Evolutionary conservation across 2,888 invertebrate genomes (phyloP).

Genomic region (Zaprionus bogoriensis): DNA sequence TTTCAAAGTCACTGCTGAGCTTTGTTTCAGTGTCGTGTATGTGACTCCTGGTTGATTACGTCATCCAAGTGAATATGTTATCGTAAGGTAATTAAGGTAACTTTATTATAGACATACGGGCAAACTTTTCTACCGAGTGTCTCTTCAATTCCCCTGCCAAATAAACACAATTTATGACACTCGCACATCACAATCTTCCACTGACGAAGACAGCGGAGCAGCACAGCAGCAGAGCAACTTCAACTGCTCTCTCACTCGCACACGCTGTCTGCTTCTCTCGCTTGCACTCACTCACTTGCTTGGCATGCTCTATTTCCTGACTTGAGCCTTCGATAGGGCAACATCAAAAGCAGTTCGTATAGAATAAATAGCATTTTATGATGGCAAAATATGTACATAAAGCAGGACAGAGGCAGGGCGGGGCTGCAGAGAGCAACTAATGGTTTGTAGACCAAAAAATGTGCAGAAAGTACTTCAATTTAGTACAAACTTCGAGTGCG

Average conservation of each 20-base stretch:
- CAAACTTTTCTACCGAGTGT: constrained; percentile 14
- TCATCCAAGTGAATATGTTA: constrained; percentile 37
- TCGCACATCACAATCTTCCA: constrained; percentile 47
- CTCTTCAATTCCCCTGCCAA: constrained; percentile 20
- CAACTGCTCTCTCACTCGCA: background rate
- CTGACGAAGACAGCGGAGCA: constrained; percentile 21
- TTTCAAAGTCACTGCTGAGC: constrained; percentile 6
- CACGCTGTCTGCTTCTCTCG: background rate
- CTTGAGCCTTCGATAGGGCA: constrained; percentile 41
- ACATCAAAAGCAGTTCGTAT: constrained; percentile 62
- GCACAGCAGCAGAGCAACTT: constrained; percentile 15
- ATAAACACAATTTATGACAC: constrained; percentile 57
- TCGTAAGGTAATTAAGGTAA: constrained; percentile 54
- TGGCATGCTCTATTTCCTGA: constrained; percentile 22
- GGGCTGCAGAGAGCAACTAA: constrained; percentile 33
- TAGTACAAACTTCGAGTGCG: constrained; percentile 40
- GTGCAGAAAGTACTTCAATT: constrained; percentile 49
- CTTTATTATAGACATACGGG: constrained; percentile 32
- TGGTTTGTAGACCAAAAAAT: constrained; percentile 43
- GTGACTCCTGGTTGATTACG: constrained; percentile 32
- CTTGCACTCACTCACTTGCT: background rate
- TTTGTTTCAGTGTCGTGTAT: constrained; percentile 1
- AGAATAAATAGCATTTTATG: constrained; percentile 58
- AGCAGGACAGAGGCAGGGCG: background rate
- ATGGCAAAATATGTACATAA: constrained; percentile 48